phyloP scores from a whole-genome alignment of 2,888 invertebrate species.

The Mythimna lalbum region DNA sequence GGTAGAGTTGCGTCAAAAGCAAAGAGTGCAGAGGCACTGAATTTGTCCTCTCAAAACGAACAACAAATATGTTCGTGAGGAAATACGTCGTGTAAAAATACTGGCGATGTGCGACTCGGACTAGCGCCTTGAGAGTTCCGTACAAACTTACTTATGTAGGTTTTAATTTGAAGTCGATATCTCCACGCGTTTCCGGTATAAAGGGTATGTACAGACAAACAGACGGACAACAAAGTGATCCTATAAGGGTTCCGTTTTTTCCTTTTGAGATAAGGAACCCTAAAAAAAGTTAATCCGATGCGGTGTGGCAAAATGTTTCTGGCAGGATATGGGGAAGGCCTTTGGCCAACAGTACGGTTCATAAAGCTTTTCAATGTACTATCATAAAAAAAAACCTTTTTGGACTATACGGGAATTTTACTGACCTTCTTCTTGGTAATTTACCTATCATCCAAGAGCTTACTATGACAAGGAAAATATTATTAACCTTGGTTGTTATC shows the following conservation, averaged over 20 bases:
- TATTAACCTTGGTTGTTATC: not conserved
- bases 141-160: too few relatives aligned
- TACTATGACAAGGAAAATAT: not conserved
- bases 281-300: too few relatives aligned
- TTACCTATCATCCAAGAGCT: not conserved
- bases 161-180: too few relatives aligned
- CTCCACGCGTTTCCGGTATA: too few relatives aligned
- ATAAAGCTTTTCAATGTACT: not conserved
- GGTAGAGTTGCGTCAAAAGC: not conserved
- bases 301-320: too few relatives aligned
- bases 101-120: too few relatives aligned
- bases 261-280: too few relatives aligned
- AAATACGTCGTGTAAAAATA: not conserved
- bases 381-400: too few relatives aligned
- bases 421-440: not conserved
- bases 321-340: not conserved
- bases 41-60: not conserved
- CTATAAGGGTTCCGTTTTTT: too few relatives aligned
- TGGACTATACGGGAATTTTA: not conserved
- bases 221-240: too few relatives aligned
- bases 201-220: too few relatives aligned
- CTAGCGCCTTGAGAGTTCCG: too few relatives aligned
- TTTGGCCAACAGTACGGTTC: not conserved
- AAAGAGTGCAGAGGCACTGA: constrained; percentile 7
- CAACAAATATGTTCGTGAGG: not conserved